Evolutionary conservation across 2,888 invertebrate species (phyloP).

Genomic region (Trissolcus brochymenae): DNA sequence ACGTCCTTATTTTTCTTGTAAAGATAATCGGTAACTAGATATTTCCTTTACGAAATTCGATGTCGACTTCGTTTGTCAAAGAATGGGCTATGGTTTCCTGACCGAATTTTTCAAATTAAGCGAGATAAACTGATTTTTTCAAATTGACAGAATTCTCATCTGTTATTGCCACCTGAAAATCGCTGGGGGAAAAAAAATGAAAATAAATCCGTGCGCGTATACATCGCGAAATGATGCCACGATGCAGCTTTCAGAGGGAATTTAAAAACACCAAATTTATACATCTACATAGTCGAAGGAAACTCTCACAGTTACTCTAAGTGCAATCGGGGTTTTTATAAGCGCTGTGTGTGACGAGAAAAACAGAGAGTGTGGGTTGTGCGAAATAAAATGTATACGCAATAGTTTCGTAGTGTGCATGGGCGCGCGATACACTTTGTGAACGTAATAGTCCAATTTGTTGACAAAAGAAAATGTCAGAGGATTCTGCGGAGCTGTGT

Average conservation of each 20-base stretch:
- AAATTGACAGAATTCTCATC: no score
- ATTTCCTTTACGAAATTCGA: slow-evolving; percentile 65
- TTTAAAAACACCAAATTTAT: slow-evolving; percentile 34
- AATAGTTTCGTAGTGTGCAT: slow-evolving; percentile 17
- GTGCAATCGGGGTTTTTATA: slow-evolving; percentile 46
- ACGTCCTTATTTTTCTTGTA: slow-evolving; percentile 55
- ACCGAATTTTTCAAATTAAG: slow-evolving; percentile 7
- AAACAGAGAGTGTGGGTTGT: slow-evolving; percentile 35
- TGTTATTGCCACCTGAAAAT: no score
- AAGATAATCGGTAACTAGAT: slow-evolving; percentile 74
- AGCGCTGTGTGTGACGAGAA: slow-evolving; percentile 32
- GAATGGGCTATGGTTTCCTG: slow-evolving; percentile 21
- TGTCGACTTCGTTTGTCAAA: slow-evolving; percentile 39
- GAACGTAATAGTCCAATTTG: slow-evolving; percentile 72
- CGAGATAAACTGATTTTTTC: no score
- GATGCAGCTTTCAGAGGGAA: slow-evolving; percentile 10
- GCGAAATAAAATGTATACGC: slow-evolving; percentile 32
- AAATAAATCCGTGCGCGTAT: neutral
- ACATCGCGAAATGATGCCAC: neutral
- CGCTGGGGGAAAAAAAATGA: no score
- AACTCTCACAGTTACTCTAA: slow-evolving; percentile 39
- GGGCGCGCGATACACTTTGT: slow-evolving; percentile 51
- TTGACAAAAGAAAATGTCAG: slow-evolving; percentile 69
- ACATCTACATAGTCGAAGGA: slow-evolving; percentile 24
- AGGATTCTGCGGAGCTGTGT: slow-evolving; percentile 56